Evolutionary conservation across 2,113 vertebrate species (phyloP).

Genomic region (Crotalus helleri): DNA sequence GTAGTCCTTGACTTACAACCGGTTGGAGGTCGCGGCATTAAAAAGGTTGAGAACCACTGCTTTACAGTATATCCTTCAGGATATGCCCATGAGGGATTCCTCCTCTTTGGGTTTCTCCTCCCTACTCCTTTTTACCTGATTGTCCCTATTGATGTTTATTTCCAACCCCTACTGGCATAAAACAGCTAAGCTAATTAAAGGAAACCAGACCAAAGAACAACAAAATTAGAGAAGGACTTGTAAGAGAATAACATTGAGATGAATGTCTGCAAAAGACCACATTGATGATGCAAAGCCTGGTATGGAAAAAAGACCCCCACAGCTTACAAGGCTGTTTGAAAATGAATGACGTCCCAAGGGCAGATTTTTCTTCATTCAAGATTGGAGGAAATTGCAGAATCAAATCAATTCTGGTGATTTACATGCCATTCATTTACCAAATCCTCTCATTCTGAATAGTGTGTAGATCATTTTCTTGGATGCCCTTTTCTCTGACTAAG

Average conservation of each 20-base stretch:
- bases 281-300: background rate
- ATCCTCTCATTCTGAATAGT: background rate
- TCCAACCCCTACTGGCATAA: background rate
- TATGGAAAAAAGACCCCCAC: background rate
- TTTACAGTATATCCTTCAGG: background rate
- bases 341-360: background rate
- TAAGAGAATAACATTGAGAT: background rate
- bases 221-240: background rate
- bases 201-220: background rate
- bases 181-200: background rate
- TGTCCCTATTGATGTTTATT: background rate
- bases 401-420: background rate
- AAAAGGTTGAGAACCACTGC: too few relatives aligned
- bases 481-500: background rate
- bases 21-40: too few relatives aligned
- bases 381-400: background rate
- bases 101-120: background rate
- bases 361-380: background rate
- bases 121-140: background rate
- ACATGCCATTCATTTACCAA: background rate
- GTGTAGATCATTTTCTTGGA: background rate
- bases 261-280: accelerated
- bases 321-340: background rate
- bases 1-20: too few relatives aligned
- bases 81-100: background rate